Conservation (phyloP, 2,797 vertebrate genomes). For the Leptodactylus fallax region DNA sequence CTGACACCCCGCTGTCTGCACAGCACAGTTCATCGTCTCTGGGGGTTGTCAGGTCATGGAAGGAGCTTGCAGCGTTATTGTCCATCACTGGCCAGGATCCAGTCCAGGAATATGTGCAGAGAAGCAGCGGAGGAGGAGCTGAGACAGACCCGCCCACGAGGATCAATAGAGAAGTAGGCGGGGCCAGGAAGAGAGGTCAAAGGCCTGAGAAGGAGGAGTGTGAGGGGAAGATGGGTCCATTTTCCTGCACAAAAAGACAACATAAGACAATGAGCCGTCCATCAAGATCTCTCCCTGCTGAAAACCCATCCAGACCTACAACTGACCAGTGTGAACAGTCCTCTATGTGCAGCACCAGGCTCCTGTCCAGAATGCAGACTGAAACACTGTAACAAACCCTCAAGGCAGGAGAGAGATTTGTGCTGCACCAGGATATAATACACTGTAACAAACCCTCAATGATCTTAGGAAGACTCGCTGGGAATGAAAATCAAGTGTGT, state of each 20-base stretch:
- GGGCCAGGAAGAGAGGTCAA: background rate
- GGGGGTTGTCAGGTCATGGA: background rate
- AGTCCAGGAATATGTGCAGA: background rate
- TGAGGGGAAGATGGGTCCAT: conserved; percentile 34
- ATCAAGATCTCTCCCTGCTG: background rate
- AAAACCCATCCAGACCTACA: background rate
- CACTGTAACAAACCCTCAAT: too few relatives aligned
- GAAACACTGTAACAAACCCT: conserved; percentile 3
- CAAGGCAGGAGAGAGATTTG: background rate
- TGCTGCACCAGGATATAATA: background rate
- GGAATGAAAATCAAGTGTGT: too few relatives aligned
- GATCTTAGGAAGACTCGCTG: too few relatives aligned
- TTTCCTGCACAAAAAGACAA: conserved; percentile 40
- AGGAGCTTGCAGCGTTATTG: too few relatives aligned
- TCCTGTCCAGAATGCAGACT: background rate
- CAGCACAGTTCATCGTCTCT: background rate
- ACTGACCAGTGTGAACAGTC: background rate
- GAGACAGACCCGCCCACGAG: background rate
- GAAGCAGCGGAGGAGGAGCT: background rate
- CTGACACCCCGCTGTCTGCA: background rate
- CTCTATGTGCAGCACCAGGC: background rate
- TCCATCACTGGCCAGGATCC: background rate
- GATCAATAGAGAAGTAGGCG: background rate
- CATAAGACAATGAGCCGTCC: background rate
- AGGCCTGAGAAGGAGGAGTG: conserved; percentile 18